Conservation (phyloP, 1,140 invertebrate species). For the Leptonema lineaticorne region DNA sequence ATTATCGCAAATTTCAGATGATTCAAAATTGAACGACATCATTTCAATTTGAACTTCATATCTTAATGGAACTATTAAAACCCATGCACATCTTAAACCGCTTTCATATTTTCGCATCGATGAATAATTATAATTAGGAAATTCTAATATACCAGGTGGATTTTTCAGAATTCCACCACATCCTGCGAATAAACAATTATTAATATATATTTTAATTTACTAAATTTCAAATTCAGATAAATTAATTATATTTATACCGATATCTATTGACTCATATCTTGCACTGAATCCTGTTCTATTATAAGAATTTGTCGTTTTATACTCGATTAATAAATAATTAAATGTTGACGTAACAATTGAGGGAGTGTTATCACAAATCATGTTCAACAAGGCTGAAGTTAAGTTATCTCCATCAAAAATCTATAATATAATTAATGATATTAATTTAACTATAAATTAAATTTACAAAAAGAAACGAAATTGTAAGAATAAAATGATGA, state of each 20-base stretch:
- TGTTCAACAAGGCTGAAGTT: conserved; percentile 67
- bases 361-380: conserved; percentile 69
- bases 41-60: conserved; percentile 74
- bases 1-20: conserved; percentile 59
- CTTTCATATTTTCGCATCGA: conserved; percentile 53
- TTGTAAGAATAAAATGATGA: no score
- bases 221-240: no score
- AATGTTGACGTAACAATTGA: conserved; percentile 64
- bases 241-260: no score
- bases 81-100: conserved; percentile 85
- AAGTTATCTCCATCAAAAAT: conserved; percentile 68
- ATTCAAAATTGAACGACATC: conserved; percentile 70
- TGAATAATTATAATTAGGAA: conserved; percentile 52
- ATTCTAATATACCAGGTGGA: conserved; percentile 58
- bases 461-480: no score
- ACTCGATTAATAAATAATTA: conserved; percentile 73
- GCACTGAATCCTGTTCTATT: conserved; percentile 69
- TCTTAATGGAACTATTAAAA: conserved; percentile 69
- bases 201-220: no score
- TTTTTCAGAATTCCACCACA: conserved; percentile 72
- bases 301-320: conserved; percentile 62
- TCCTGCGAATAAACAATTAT: no score
- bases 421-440: no score
- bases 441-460: no score
- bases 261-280: conserved; percentile 68